Evolutionary conservation across 2,797 vertebrate genomes (phyloP).

Genomic region (Scyliorhinus canicula): DNA sequence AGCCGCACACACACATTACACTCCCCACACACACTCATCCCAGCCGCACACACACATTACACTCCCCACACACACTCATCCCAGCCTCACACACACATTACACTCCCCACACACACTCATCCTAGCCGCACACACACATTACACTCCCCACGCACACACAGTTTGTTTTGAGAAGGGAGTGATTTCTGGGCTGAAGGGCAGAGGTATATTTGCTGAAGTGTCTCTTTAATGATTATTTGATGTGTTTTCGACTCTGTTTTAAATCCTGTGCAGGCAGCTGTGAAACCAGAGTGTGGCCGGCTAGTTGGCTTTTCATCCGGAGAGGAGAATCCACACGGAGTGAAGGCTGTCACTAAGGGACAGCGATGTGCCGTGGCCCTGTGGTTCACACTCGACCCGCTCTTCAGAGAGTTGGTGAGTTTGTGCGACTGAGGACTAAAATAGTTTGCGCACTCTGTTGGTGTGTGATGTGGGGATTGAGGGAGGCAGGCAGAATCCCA

Average conservation of each 20-base stretch:
- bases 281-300: conserved; percentile 86
- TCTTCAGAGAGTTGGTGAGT: conserved; percentile 88
- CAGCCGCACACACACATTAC: too few species aligned
- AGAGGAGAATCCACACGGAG: conserved; percentile 91
- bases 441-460: not conserved
- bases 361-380: conserved; percentile 89
- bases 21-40: too few species aligned
- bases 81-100: too few species aligned
- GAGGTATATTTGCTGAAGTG: not conserved
- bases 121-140: too few species aligned
- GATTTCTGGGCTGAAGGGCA: not conserved
- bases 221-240: not conserved
- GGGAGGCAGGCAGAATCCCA: not conserved
- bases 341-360: conserved; percentile 86
- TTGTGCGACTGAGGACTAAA: not conserved
- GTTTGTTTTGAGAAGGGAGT: not conserved
- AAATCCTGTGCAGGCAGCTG: conserved; percentile 67
- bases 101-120: too few species aligned
- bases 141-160: too few species aligned
- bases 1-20: too few species aligned
- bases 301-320: conserved; percentile 95
- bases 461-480: not conserved
- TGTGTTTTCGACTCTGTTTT: not conserved
- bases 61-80: too few species aligned
- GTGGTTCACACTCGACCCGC: conserved; percentile 95